These are phyloP conservation scores for Canis aureus DNA, from an alignment of 2,113 vertebrate genomes.

Conservation along the genomic window DNA sequence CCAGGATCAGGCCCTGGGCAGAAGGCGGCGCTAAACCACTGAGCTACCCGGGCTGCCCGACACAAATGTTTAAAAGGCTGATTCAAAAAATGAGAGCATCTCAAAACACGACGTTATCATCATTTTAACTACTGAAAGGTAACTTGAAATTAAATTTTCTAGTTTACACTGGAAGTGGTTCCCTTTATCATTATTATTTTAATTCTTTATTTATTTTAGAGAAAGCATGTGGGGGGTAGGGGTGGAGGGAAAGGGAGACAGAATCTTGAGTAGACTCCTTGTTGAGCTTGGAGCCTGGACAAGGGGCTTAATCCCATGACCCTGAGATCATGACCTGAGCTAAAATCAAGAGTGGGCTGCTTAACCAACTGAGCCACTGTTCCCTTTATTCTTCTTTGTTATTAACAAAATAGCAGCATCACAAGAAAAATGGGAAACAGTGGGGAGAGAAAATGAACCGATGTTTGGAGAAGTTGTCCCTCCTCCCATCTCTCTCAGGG, in stretches of 20 bases:
- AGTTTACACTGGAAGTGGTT: background rate
- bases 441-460: background rate
- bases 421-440: background rate
- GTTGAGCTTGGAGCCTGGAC: background rate
- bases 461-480: background rate
- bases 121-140: background rate
- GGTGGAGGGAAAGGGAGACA: background rate
- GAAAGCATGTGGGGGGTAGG: background rate
- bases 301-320: background rate
- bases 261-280: background rate
- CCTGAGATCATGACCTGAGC: background rate
- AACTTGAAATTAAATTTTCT: conserved; percentile 37
- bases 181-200: background rate
- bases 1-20: no score
- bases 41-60: background rate
- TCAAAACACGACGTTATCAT: background rate
- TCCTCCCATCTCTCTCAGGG: background rate
- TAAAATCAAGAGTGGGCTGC: background rate
- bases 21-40: no score
- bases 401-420: background rate
- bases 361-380: background rate
- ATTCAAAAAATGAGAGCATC: background rate
- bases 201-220: background rate
- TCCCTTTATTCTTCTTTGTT: background rate
- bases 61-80: conserved; percentile 19